Conservation (phyloP, 2,113 vertebrate species). For the Apistogramma diplotaenia region DNA sequence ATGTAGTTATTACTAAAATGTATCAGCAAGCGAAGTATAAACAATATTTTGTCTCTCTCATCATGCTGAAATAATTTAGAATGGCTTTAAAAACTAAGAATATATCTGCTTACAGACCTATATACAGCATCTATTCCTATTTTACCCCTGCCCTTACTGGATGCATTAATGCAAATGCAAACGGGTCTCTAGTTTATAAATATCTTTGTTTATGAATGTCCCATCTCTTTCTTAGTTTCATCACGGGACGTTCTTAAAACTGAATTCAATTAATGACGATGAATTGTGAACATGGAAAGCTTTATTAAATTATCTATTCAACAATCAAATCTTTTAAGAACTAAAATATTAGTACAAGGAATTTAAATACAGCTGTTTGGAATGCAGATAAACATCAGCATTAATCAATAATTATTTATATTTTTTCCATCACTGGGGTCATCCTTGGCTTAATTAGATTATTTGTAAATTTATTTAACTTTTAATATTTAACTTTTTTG, state of each 20-base stretch:
- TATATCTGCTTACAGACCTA: not conserved
- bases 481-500: not conserved
- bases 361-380: not conserved
- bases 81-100: not conserved
- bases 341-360: not conserved
- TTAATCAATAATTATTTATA: too few species aligned
- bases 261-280: not conserved
- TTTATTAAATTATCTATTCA: not conserved
- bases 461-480: not conserved
- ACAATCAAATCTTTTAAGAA: not conserved
- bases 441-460: not conserved
- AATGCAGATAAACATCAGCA: too few species aligned
- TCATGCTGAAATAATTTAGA: not conserved
- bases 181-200: accelerated
- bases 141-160: not conserved
- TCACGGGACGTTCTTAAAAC: not conserved
- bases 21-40: not conserved
- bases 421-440: too few species aligned
- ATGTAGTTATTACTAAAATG: not conserved
- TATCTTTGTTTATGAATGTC: not conserved
- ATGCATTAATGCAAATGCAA: not conserved
- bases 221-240: not conserved
- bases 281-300: not conserved
- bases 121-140: not conserved
- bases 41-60: not conserved